A percentile compares a stretch with the other conserved stretches of the same genome.
Evolutionary conservation across 1,140 invertebrate genomes (phyloP).

Genomic region (Manduca sexta): DNA sequence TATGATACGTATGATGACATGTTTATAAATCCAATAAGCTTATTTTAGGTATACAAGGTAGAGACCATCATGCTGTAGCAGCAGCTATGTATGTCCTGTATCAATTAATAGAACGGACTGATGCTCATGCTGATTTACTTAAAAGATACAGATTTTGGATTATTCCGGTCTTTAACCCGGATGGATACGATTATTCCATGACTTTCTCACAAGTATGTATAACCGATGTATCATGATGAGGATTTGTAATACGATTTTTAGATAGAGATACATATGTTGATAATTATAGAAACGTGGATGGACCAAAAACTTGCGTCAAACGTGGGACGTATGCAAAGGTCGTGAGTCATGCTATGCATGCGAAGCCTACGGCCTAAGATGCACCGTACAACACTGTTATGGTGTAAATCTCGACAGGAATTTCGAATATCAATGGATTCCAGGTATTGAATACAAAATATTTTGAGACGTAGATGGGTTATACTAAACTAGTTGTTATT

Average conservation of each 20-base stretch:
- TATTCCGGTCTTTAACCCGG: slow-evolving; percentile 82
- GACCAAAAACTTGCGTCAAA: slow-evolving; percentile 57
- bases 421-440: slow-evolving; percentile 68
- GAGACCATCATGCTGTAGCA: slow-evolving; percentile 57
- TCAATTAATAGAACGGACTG: slow-evolving; percentile 52
- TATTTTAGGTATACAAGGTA: slow-evolving; percentile 50
- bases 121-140: slow-evolving; percentile 43
- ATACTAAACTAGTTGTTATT: too few relatives aligned
- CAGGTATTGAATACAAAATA: slow-evolving; percentile 12
- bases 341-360: slow-evolving; percentile 40
- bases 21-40: too few relatives aligned
- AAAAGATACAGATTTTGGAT: slow-evolving; percentile 68
- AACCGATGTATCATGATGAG: background rate
- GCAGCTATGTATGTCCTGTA: slow-evolving; percentile 58
- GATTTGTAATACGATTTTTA: background rate
- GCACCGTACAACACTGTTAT: slow-evolving; percentile 49
- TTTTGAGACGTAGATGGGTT: too few relatives aligned
- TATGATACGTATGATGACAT: too few relatives aligned
- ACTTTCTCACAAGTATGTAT: slow-evolving; percentile 52
- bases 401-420: slow-evolving; percentile 62
- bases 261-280: background rate
- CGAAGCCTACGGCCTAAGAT: slow-evolving; percentile 39
- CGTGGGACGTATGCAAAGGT: slow-evolving; percentile 45
- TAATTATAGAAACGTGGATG: slow-evolving; percentile 43
- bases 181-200: slow-evolving; percentile 81